Evolutionary conservation across 2,888 invertebrate species (phyloP).

Genomic region (Drepanosiphum platanoidis): DNA sequence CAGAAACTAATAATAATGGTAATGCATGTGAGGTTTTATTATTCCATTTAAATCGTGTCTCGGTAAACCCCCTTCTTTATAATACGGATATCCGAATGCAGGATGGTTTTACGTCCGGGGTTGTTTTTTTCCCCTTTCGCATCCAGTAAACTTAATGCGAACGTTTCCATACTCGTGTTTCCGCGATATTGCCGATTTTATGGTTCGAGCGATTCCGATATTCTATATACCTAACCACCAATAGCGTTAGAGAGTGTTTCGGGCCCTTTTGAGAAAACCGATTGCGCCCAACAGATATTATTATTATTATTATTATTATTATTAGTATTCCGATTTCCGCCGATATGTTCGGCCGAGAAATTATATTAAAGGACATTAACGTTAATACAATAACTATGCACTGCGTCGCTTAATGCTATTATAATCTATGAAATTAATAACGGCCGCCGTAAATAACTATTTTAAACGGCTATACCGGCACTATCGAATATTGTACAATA

Average conservation of each 20-base stretch:
- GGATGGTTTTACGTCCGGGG: neutral
- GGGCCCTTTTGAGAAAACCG: neutral
- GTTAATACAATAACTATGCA: constrained; percentile 2
- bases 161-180: neutral
- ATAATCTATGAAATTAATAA: no score
- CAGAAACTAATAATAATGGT: neutral
- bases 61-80: neutral
- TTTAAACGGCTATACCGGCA: no score
- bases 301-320: no score
- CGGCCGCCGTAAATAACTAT: no score
- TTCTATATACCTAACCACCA: constrained; percentile 40
- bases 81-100: neutral
- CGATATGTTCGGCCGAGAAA: neutral
- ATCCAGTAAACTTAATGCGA: neutral
- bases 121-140: constrained; percentile 20
- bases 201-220: constrained; percentile 13
- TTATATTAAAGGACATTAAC: neutral
- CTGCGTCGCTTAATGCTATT: neutral
- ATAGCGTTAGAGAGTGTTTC: constrained; percentile 15
- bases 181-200: constrained; percentile 22
- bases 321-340: neutral
- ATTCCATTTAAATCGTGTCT: neutral
- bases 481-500: no score
- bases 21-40: neutral
- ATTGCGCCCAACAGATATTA: neutral